A percentile compares a stretch with the other conserved stretches of the same genome.
phyloP scores from a whole-genome alignment of 2,113 vertebrate genomes.

The Scartelaos histophorus region DNA sequence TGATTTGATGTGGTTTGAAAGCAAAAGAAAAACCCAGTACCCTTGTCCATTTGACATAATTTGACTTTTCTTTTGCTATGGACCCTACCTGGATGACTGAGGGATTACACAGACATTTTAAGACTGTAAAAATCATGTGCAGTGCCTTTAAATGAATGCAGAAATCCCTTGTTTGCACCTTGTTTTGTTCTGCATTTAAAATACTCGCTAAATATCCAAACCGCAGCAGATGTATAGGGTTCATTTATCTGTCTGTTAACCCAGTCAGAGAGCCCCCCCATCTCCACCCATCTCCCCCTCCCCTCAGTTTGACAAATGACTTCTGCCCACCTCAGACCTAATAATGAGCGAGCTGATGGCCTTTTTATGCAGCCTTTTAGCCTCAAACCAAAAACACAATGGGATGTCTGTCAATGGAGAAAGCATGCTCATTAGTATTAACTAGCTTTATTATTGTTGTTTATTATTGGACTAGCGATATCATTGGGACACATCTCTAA shows the following conservation, averaged over 20 bases:
- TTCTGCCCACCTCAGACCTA: constrained; percentile 42
- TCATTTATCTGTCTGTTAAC: constrained; percentile 52
- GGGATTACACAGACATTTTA: too few species aligned
- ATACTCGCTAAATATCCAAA: constrained; percentile 33
- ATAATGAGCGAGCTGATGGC: constrained; percentile 63
- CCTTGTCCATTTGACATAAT: too few species aligned
- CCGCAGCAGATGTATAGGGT: constrained; percentile 40
- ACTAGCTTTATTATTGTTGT: constrained; percentile 52
- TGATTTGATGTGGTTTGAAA: too few species aligned
- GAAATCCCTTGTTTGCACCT: constrained; percentile 6
- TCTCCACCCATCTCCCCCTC: neutral
- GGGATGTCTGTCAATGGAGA: constrained; percentile 51
- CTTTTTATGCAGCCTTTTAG: constrained; percentile 50
- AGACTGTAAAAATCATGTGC: neutral
- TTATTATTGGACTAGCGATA: constrained; percentile 56
- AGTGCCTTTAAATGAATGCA: constrained; percentile 4
- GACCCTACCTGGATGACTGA: too few species aligned
- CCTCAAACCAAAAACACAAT: constrained; percentile 43
- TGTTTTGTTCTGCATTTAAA: neutral
- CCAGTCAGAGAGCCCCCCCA: constrained; percentile 23
- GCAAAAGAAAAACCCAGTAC: too few species aligned
- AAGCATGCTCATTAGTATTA: constrained; percentile 48
- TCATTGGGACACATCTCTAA: constrained; percentile 65
- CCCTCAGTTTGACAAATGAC: constrained; percentile 50
- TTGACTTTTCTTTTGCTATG: too few species aligned